Percentiles rank a stretch among this genome's conserved stretches.
Evolutionary conservation across 2,888 invertebrate species (phyloP).

Genomic region (Rapana venosa): DNA sequence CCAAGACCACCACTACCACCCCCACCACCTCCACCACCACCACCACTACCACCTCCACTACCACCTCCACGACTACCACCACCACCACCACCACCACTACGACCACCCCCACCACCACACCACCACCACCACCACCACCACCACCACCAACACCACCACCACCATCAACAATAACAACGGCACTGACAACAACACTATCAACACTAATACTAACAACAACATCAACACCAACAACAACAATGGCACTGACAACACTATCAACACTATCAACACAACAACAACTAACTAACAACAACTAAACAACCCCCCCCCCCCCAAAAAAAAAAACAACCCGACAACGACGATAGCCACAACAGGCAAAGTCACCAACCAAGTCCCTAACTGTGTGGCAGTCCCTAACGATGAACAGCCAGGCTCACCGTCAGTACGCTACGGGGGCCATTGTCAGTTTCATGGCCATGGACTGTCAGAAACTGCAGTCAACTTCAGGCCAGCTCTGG

Average conservation of each 20-base stretch:
- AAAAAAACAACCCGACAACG: too few relatives aligned
- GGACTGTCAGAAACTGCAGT: slow-evolving; percentile 78
- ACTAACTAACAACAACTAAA: too few relatives aligned
- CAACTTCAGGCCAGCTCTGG: slow-evolving; percentile 54
- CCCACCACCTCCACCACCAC: background rate
- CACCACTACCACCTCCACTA: background rate
- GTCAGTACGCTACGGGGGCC: slow-evolving; percentile 78
- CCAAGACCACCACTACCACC: background rate
- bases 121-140: background rate
- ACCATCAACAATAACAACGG: background rate
- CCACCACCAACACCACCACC: background rate
- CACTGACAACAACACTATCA: too few relatives aligned
- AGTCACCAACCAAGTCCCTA: too few relatives aligned
- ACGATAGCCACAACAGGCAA: too few relatives aligned
- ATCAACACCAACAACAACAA: background rate
- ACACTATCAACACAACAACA: background rate
- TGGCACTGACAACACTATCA: slow-evolving; percentile 16
- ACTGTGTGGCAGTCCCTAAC: slow-evolving; percentile 74
- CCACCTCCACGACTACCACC: background rate
- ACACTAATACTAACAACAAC: background rate
- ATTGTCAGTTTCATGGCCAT: slow-evolving; percentile 80
- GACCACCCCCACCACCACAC: background rate
- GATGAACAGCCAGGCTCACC: slow-evolving; percentile 74
- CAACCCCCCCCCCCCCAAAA: too few relatives aligned
- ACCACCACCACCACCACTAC: background rate